Percentiles rank a stretch among this genome's conserved stretches.
Evolutionary conservation across 2,113 vertebrate species (phyloP).

Genomic region (Oryzias celebensis): DNA sequence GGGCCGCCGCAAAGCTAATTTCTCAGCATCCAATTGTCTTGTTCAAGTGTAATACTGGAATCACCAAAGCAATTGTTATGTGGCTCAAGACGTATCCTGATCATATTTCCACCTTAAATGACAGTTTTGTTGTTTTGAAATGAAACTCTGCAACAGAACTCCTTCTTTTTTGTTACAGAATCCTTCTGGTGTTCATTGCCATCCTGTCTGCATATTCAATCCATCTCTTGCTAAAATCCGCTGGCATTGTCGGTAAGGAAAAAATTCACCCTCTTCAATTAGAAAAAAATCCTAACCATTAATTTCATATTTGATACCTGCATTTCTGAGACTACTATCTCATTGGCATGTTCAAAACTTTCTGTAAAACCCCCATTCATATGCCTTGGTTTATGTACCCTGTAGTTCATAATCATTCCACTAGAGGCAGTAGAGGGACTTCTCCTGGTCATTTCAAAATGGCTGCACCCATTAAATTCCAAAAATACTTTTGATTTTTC

Average conservation of each 20-base stretch:
- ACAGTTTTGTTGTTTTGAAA: background rate
- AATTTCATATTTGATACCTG: no score
- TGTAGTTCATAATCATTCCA: no score
- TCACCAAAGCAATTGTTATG: background rate
- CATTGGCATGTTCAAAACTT: no score
- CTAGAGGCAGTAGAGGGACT: no score
- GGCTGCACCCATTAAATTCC: no score
- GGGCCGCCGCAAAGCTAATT: constrained; percentile 3
- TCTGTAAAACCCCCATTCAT: no score
- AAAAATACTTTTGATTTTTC: no score
- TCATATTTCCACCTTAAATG: background rate
- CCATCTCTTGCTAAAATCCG: constrained; percentile 84
- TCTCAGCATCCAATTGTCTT: constrained; percentile 19
- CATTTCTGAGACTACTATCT: no score
- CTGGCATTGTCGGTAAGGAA: constrained; percentile 82
- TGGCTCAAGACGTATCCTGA: background rate
- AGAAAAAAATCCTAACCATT: no score
- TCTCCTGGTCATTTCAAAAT: no score
- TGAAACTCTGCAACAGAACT: background rate
- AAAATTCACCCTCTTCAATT: background rate
- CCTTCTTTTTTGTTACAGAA: constrained; percentile 64
- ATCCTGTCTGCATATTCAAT: constrained; percentile 86
- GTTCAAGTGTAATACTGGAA: constrained; percentile 8
- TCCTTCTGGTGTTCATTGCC: constrained; percentile 81
- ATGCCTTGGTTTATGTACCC: no score